Evolutionary conservation across 2,113 vertebrate genomes (phyloP), one percentile per base, ranked within the genome.

Genomic region (Aphyosemion australe): DNA sequence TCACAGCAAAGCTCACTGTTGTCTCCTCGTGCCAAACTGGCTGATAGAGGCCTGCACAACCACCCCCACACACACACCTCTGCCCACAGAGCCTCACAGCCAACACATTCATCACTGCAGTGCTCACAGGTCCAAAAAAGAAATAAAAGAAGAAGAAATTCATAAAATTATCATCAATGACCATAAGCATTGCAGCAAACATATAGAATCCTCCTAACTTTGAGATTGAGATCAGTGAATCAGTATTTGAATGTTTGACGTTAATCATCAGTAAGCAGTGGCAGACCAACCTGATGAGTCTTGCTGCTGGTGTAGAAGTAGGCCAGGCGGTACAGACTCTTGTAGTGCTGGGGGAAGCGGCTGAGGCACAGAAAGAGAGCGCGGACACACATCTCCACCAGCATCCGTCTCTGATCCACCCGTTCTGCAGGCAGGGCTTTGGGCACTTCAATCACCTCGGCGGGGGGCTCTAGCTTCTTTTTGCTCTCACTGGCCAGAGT

Each of bases 301-400:
- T 90, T 94, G 93, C 97, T 96, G 91, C 94, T 93, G 8, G 92
- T 86, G 72, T 99, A 99, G 42, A 99, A 95, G 79, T 92, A 96
- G 1, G 97, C 97, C 90, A 99, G 83, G 2, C 97, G 93, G 86
- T 99, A 99, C 45, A 99, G 95, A 75, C 96, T 98, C 91, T 99
- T 99, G 87, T 99, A 99, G 92, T 99, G 97, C 92, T 99, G 97
- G 0, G 97, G 97, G 76, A 98, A 99, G 70, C 97, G 96, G 77
- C 95, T 89, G 54, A 99, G 95, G 86, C 97, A 99, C 49, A 98
- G 90, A 79, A 92, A 97, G 74, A 99, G 94, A 15, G 94, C 90
- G 3, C 93, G 66, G 7, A 95, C 88, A 15, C 96, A 99, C 90
- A 96, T 94, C 54, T 98, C 95, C 0, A 95, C 94, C 73, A 99